phyloP scores from a whole-genome alignment of 2,888 invertebrate species.

The Coremacera marginata region DNA sequence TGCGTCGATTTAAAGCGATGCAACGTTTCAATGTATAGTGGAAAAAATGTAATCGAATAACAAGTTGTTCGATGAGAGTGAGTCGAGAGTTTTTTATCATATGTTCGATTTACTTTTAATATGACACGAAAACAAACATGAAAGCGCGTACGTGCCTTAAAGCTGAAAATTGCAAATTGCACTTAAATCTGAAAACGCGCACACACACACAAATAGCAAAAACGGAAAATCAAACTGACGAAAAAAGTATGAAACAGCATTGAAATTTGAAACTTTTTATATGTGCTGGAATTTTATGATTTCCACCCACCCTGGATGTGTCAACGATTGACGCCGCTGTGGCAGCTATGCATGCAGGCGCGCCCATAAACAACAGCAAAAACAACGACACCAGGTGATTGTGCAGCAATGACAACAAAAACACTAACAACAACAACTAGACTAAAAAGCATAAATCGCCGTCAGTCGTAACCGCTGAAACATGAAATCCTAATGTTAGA shows the following conservation, averaged over 20 bases:
- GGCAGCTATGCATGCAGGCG: background rate
- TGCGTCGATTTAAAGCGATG: background rate
- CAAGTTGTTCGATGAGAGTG: background rate
- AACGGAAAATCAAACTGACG: background rate
- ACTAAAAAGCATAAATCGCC: slow-evolving; percentile 16
- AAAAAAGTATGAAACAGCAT: background rate
- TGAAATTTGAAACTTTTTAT: slow-evolving; percentile 13
- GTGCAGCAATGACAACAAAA: background rate
- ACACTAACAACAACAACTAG: background rate
- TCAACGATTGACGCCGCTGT: background rate
- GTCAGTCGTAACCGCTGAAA: slow-evolving; percentile 15
- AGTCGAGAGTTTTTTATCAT: background rate
- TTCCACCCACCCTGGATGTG: background rate
- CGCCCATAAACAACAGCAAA: too few species aligned
- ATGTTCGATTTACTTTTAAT: background rate
- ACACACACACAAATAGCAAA: background rate
- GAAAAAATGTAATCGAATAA: background rate
- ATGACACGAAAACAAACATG: slow-evolving; percentile 2
- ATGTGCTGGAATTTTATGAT: slow-evolving; percentile 2
- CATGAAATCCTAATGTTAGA: slow-evolving; percentile 15
- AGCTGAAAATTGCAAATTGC: background rate
- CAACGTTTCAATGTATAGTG: background rate
- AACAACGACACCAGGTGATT: background rate
- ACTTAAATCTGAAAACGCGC: background rate
- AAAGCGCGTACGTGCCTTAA: background rate